Evolutionary conservation across 2,888 invertebrate species (phyloP), one percentile per base, ranked within the genome.

Genomic region (Pardosa pseudoannulata): DNA sequence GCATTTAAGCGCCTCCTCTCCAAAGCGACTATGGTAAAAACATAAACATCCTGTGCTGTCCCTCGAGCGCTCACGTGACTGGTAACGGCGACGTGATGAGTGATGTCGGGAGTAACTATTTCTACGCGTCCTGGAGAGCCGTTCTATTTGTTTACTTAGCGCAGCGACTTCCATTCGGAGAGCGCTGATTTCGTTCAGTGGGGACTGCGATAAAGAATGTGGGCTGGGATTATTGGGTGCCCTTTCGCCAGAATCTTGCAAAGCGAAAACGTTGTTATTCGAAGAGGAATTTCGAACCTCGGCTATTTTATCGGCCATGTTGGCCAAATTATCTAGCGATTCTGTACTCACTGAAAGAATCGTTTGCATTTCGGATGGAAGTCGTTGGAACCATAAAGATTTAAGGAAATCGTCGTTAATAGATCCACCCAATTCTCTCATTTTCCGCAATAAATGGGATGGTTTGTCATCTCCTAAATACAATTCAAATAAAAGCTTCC

Each of bases 381-480:
- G 28, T 16, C 31, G 23, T n/a, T 31, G 31, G 11, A 67, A 16
- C 65, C 29, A 31, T n/a, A 6, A 31, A 2, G 31, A 13, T 31
- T 67, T 67, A 16, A 67, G 16, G n/a, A 67, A 31, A 5, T 67
- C 65, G n/a, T 67, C 65, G 3, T 7, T 16, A 3, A 67, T n/a
- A n/a, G n/a, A n/a, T n/a, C n/a, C n/a, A 19, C 56, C 31, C 3
- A 23, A 31, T 67, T 67, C 31, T 29, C 65, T 11, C 29, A 67
- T 67, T 67, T 67, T 31, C 5, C 65, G 11, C 3, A 31, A 31
- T 29, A 67, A 23, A 31, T 67, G 31, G 16, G 65, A 67, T 9
- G 65, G 31, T n/a, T 67, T 67, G 29, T 67, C 65, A n/a, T 67
- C 65, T 67, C 31, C 65, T 31, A 67, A 31, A 31, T 67, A n/a